Evolutionary conservation across 2,888 invertebrate genomes (phyloP).

Genomic region (Drosophila macrospina): DNA sequence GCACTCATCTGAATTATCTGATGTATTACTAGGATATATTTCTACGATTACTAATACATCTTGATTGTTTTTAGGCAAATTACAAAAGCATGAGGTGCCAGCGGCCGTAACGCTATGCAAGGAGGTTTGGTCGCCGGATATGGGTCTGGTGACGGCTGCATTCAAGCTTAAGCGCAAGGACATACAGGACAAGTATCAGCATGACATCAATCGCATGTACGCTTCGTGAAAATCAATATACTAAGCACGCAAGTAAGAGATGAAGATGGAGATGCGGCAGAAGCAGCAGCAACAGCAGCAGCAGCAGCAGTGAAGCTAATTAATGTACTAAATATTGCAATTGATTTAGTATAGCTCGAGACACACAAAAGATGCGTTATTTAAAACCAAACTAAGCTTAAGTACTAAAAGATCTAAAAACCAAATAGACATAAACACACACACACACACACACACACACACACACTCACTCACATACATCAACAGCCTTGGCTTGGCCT

Average conservation of each 20-base stretch:
- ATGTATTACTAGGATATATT: no score
- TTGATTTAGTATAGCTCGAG: conserved; percentile 51
- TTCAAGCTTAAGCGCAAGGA: conserved; percentile 99
- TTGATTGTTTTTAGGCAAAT: conserved; percentile 88
- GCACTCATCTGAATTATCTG: background rate
- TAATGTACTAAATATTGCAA: conserved; percentile 48
- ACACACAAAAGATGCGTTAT: conserved; percentile 38
- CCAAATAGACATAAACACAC: conserved; percentile 27
- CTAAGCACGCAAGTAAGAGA: conserved; percentile 43
- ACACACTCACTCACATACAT: conserved; percentile 2
- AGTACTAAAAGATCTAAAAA: conserved; percentile 62
- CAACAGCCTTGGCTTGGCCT: conserved; percentile 2
- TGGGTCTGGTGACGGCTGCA: conserved; percentile 98
- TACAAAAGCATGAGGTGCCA: conserved; percentile 97
- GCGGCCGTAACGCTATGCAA: conserved; percentile 94
- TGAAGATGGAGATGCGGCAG: conserved; percentile 3
- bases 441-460: conserved; percentile 1
- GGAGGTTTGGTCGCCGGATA: conserved; percentile 98
- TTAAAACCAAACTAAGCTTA: conserved; percentile 67
- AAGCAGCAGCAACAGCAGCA: conserved; percentile 2
- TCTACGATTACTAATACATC: no score
- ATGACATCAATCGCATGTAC: conserved; percentile 97
- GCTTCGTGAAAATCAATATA: conserved; percentile 90
- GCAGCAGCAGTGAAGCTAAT: conserved; percentile 54
- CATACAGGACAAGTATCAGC: conserved; percentile 96